Evolutionary conservation across 2,888 invertebrate genomes (phyloP).

Genomic region (Stenurella melanura): DNA sequence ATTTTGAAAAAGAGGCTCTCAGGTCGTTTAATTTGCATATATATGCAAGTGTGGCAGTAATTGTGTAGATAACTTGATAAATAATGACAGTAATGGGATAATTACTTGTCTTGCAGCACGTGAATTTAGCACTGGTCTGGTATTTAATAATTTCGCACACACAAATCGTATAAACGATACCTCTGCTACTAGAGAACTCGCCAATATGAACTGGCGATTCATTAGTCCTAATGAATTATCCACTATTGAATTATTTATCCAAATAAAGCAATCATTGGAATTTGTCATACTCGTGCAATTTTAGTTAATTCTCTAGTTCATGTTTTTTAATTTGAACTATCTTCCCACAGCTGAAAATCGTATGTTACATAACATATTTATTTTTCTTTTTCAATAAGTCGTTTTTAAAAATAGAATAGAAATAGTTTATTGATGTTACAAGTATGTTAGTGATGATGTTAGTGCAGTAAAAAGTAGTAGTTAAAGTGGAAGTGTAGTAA

Average conservation of each 20-base stretch:
- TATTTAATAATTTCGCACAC: constrained; percentile 33
- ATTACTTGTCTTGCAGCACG: constrained; percentile 32
- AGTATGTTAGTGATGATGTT: too few species aligned
- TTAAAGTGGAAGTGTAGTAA: too few species aligned
- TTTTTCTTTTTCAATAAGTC: too few species aligned
- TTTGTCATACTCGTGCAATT: too few species aligned
- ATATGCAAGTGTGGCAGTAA: constrained; percentile 26
- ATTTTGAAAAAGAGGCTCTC: constrained; percentile 23
- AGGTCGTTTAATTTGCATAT: constrained; percentile 33
- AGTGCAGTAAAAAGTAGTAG: too few species aligned
- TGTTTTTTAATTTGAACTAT: too few species aligned
- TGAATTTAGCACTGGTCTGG: constrained; percentile 12
- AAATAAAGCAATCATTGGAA: background rate
- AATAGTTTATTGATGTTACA: too few species aligned
- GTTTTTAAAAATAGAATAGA: too few species aligned
- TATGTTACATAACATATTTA: too few species aligned
- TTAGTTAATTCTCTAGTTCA: too few species aligned
- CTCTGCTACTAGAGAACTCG: background rate
- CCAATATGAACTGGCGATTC: background rate
- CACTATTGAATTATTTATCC: background rate
- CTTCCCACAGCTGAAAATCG: too few species aligned
- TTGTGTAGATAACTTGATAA: constrained; percentile 31
- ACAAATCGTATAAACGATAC: constrained; percentile 13
- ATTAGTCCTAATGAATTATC: background rate
- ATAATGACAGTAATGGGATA: constrained; percentile 29